Conservation (phyloP, 2,797 vertebrate genomes). For the Dallia pectoralis region DNA sequence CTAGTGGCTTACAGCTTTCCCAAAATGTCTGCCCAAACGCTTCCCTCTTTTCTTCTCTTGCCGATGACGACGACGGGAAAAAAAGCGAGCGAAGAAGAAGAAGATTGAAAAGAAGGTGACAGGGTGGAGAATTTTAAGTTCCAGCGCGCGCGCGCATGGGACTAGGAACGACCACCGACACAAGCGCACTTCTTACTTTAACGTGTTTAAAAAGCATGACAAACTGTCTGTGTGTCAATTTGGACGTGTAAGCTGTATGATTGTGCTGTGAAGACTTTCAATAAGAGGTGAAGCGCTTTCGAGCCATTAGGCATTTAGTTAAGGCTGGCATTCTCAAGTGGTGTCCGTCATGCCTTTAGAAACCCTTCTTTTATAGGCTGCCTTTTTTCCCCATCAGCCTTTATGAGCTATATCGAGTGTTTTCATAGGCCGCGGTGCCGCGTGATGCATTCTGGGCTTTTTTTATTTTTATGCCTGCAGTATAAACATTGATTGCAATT, state of each 20-base stretch:
- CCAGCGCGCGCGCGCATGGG: background rate
- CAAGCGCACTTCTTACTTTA: background rate
- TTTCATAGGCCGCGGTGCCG: conserved; percentile 47
- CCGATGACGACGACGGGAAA: conserved; percentile 29
- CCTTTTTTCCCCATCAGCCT: conserved; percentile 49
- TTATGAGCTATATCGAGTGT: conserved; percentile 57
- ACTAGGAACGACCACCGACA: background rate
- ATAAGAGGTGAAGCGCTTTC: conserved; percentile 61
- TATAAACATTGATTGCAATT: conserved; percentile 75
- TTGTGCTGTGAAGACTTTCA: conserved; percentile 55
- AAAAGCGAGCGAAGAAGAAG: background rate
- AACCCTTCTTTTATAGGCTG: conserved; percentile 50
- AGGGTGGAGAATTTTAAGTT: background rate
- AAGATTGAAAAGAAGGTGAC: background rate
- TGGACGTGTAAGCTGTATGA: background rate
- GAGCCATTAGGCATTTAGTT: conserved; percentile 56
- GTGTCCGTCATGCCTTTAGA: conserved; percentile 51
- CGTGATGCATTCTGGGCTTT: conserved; percentile 56
- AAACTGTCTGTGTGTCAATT: background rate
- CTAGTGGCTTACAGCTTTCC: conserved; percentile 37
- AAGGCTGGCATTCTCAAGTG: conserved; percentile 59
- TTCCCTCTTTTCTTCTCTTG: conserved; percentile 43
- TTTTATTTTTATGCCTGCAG: conserved; percentile 59
- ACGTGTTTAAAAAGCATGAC: conserved; percentile 48
- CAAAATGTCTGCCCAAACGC: conserved; percentile 25